Evolutionary conservation across 2,113 vertebrate species (phyloP).

Genomic region (Corythornis vintsioides): DNA sequence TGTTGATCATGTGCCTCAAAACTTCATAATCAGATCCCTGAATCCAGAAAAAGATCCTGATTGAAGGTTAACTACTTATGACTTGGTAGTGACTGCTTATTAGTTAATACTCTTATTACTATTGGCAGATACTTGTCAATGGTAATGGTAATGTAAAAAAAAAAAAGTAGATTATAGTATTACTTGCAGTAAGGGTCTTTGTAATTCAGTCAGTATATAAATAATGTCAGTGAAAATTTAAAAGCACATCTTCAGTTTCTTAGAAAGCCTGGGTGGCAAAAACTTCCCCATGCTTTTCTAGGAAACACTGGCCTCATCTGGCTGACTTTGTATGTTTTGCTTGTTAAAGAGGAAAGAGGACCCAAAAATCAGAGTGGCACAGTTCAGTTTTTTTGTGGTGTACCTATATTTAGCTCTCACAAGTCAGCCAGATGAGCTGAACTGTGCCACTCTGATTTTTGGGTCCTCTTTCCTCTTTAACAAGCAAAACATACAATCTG

Average conservation of each 20-base stretch:
- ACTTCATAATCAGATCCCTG: neutral
- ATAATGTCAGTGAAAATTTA: neutral
- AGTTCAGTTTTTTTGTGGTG: neutral
- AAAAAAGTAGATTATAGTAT: neutral
- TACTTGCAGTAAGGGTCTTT: neutral
- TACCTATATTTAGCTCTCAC: neutral
- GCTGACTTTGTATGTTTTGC: neutral
- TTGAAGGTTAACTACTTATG: neutral
- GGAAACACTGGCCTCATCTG: constrained; percentile 9
- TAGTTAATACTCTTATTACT: neutral
- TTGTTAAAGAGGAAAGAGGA: neutral
- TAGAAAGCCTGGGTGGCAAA: neutral
- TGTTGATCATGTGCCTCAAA: neutral
- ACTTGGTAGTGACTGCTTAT: neutral
- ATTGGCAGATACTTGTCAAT: neutral
- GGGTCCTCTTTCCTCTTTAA: neutral
- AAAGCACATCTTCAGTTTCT: neutral
- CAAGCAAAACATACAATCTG: neutral
- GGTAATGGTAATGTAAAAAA: neutral
- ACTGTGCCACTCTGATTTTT: neutral
- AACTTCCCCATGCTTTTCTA: neutral
- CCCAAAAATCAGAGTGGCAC: neutral
- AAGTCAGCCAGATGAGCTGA: neutral
- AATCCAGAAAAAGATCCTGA: neutral
- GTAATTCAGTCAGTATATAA: neutral